A percentile compares a stretch with the other conserved stretches of the same genome.
These are phyloP conservation scores for Macrocentrus cingulum DNA, from an alignment of 1,140 invertebrate genomes.

Conservation along the genomic window DNA sequence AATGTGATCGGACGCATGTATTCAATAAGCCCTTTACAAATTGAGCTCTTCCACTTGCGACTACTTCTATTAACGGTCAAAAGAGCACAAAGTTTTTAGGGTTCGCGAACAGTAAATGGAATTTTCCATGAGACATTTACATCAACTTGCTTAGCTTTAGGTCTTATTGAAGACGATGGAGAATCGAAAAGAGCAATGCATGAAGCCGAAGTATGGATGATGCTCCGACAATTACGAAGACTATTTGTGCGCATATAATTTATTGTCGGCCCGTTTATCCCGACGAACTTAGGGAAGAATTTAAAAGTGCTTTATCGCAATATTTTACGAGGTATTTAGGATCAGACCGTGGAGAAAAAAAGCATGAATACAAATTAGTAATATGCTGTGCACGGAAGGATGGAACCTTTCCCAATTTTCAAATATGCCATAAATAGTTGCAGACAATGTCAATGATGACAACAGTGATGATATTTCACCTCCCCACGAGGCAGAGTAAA, in stretches of 20 bases:
- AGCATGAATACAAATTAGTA: too few species aligned
- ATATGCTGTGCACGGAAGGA: too few species aligned
- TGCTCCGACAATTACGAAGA: constrained; percentile 46
- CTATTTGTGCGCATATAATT: constrained; percentile 27
- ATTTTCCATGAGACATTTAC: constrained; percentile 44
- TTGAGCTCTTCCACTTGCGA: constrained; percentile 55
- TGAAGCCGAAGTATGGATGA: constrained; percentile 43
- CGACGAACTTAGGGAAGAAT: constrained; percentile 16
- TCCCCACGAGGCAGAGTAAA: too few species aligned
- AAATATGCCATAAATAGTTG: too few species aligned
- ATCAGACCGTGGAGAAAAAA: too few species aligned
- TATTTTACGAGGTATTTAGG: too few species aligned
- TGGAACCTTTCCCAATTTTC: too few species aligned
- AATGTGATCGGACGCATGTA: constrained; percentile 46
- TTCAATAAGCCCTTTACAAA: constrained; percentile 27
- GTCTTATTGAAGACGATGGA: constrained; percentile 46
- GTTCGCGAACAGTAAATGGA: constrained; percentile 52
- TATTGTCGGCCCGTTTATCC: constrained; percentile 5
- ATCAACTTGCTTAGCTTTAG: constrained; percentile 45
- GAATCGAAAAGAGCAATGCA: constrained; percentile 47
- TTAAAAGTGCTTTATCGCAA: constrained; percentile 15
- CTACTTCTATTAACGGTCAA: constrained; percentile 53
- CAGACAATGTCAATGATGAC: too few species aligned
- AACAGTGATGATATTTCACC: too few species aligned
- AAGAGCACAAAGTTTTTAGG: constrained; percentile 33